Evolutionary conservation across 2,888 invertebrate genomes (phyloP), one percentile per base, ranked within the genome.

Genomic region (Cinara cedri): DNA sequence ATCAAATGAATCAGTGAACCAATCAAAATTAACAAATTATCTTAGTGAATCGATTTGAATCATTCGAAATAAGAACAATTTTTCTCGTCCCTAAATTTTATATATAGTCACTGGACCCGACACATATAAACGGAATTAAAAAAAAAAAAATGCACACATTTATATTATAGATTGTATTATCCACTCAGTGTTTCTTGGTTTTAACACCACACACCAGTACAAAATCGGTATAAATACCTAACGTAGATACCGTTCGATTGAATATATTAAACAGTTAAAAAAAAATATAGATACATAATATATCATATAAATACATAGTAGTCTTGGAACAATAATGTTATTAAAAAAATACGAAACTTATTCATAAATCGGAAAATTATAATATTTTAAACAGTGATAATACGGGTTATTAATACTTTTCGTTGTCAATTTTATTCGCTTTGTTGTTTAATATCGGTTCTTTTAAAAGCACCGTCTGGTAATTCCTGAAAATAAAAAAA

Each of bases 401-500:
- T 51, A 51, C 21, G 6, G 34, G 34, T 34, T 34, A 34, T 34
- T 54, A 75, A 55, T 55, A 55, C 26, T 54, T 75, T 24, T 55
- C 55, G 26, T 75, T 66, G 19, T 51, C 55, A 34, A 4, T 34
- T n/a, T 66, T 55, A 24, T n/a, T 66, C 14, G 9, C 19, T 3
- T 75, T 26, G 26, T 46, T 44, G 8, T 75, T 75, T 66, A n/a
- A 44, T n/a, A 14, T 14, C 0, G 42, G 54, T 55, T 75, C 75
- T n/a, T 54, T 26, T 16, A 26, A 16, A 42, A 21, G 66, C 21
- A 75, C 66, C 26, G 24, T 44, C 14, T 75, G 14, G 26, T 75
- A 75, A 66, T 75, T 75, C 55, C 75, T 81, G n/a, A 44, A 74
- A 74, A 63, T 9, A n/a, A n/a, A n/a, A n/a, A n/a, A n/a, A n/a